Base-by-base conservation (phyloP, 35 echinoderm and acorn worm species). In the Apostichopus californicus region DNA sequence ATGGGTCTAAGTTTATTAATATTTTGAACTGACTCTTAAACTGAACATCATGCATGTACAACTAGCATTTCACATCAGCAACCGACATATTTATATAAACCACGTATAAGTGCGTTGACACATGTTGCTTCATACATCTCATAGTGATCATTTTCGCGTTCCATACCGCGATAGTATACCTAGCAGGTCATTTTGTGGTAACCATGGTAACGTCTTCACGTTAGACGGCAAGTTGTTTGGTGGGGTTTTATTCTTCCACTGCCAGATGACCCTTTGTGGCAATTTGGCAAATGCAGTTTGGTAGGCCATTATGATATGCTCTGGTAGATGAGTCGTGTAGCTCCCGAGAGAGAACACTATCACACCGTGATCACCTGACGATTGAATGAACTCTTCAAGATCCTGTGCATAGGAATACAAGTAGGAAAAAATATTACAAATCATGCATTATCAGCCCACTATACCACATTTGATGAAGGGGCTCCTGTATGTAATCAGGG, bases 251-350 rank as follows among this genome's bases (percentile, higher is more conserved):
- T 22, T 63, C 14, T 90, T 78, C 24, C 75, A 90, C 77, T 90
- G 93, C 93, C 86, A 90, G 4, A 94, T 6, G 13, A 94, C 78
- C 61, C 91, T 94, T 87, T 94, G 93, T 6, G 89, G 75, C 9
- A 90, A 56, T 57, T 54, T 59, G 14, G 87, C 15, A 80, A 90
- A 94, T 8, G 79, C 93, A 15, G 71, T 57, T 53, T 28, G 73
- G 55, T 91, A 94, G 14, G 64, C 56, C 17, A 56, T 90, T 5
- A 90, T 23, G 57, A 90, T 24, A 5, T 66, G 26, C 5, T 80
- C 57, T 17, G 63, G 59, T 22, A 91, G 26, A 8, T 66, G 59
- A 13, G 79, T 54, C 1, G 63, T 56, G 80, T 94, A 91, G 18
- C 87, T 83, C 6, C 93, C 93, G 17, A 94, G 34, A 1, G 93